Conservation (phyloP, 64 coral and sea anemone species). For the Stylophora pistillata region DNA sequence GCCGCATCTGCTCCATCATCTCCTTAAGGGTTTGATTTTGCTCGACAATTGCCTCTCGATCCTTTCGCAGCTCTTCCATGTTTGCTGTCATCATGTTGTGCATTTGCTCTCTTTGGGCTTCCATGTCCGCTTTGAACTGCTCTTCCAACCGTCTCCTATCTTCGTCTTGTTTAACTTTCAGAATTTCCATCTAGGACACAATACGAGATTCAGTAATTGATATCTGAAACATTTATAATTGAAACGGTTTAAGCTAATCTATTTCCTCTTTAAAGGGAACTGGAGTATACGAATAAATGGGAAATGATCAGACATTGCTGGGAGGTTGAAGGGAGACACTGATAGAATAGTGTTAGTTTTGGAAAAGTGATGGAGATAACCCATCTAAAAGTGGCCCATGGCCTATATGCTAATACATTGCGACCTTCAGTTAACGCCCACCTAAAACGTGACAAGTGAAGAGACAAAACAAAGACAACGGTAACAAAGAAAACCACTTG, state of each 20-base stretch:
- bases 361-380: too few relatives aligned
- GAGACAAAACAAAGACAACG: neutral
- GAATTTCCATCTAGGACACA: neutral
- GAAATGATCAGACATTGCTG: too few relatives aligned
- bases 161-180: neutral
- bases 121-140: neutral
- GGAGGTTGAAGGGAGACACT: too few relatives aligned
- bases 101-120: neutral
- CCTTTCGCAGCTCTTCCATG: neutral
- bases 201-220: neutral
- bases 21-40: neutral
- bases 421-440: too few relatives aligned
- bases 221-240: too few relatives aligned
- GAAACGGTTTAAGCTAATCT: too few relatives aligned
- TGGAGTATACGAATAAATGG: too few relatives aligned
- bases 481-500: neutral
- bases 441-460: too few relatives aligned
- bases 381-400: too few relatives aligned
- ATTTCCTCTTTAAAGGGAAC: too few relatives aligned
- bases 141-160: neutral
- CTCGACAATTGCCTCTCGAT: neutral
- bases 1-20: neutral
- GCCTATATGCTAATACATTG: too few relatives aligned
- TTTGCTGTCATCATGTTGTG: neutral
- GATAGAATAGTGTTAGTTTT: too few relatives aligned